phyloP scores from a whole-genome alignment of 2,113 vertebrate species.

The Lasiurus cinereus region DNA sequence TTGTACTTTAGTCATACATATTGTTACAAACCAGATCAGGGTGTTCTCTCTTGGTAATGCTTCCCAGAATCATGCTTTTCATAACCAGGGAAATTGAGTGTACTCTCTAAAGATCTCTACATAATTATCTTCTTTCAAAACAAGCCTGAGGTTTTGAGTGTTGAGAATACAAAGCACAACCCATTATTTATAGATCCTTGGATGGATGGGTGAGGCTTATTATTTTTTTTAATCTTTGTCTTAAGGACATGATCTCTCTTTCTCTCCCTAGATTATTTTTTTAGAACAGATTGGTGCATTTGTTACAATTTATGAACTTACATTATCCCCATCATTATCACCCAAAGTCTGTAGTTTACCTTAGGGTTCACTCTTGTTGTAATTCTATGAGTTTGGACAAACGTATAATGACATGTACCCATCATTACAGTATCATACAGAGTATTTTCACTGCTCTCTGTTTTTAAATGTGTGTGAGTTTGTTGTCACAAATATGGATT shows the following conservation, averaged over 20 bases:
- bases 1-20: constrained; percentile 15
- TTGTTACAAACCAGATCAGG: constrained; percentile 28
- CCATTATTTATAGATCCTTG: constrained; percentile 48
- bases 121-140: constrained; percentile 51
- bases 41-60: constrained; percentile 50
- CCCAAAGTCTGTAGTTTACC: not conserved
- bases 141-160: constrained; percentile 35
- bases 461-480: not conserved
- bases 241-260: not conserved
- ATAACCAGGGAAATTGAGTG: constrained; percentile 15
- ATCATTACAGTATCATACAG: not conserved
- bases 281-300: not conserved
- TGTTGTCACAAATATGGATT: not conserved
- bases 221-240: not conserved
- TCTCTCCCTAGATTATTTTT: not conserved
- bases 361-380: not conserved
- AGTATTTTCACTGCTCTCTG: not conserved
- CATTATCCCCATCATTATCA: not conserved
- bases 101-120: constrained; percentile 47
- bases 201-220: not conserved
- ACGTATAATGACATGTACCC: not conserved
- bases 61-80: constrained; percentile 63
- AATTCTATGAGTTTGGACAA: not conserved
- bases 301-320: not conserved
- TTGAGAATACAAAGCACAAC: constrained; percentile 43